phyloP scores from a whole-genome alignment of 2,888 invertebrate genomes.

The Pammene aurita region DNA sequence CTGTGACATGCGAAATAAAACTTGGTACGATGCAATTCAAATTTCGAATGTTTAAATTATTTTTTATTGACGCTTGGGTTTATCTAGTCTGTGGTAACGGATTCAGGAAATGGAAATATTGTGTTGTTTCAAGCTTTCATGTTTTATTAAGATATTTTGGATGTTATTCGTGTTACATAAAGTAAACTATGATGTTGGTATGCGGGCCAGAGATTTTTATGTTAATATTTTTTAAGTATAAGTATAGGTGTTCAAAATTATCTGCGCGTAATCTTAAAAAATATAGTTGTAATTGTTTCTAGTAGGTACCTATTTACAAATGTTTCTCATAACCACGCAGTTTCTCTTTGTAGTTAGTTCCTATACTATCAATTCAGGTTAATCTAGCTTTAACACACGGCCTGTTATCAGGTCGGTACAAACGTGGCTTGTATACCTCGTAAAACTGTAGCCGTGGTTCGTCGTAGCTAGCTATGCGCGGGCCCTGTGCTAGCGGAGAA shows the following conservation, averaged over 20 bases:
- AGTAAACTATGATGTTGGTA: slow-evolving; percentile 26
- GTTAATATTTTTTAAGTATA: no score
- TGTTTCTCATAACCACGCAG: not conserved
- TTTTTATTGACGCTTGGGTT: slow-evolving; percentile 31
- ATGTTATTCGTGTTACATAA: not conserved
- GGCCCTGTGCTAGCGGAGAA: slow-evolving; percentile 19
- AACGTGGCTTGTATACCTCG: slow-evolving; percentile 46
- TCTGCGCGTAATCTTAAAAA: no score
- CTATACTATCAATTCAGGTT: slow-evolving; percentile 21
- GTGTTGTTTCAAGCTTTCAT: slow-evolving; percentile 33
- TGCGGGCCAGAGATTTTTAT: not conserved
- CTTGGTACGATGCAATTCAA: slow-evolving; percentile 20
- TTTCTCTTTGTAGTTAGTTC: not conserved
- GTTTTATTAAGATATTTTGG: slow-evolving; percentile 24
- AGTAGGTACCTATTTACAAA: no score
- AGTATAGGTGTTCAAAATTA: no score
- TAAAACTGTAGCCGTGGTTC: slow-evolving; percentile 46
- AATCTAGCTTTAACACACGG: slow-evolving; percentile 28
- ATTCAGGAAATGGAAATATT: slow-evolving; percentile 33
- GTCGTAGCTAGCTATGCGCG: slow-evolving; percentile 43
- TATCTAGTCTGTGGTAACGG: slow-evolving; percentile 25
- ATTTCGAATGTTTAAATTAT: slow-evolving; percentile 36
- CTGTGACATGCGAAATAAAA: not conserved
- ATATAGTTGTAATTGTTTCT: no score
- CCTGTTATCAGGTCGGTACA: slow-evolving; percentile 45